Conservation (phyloP, 1,140 invertebrate species). For the Drosophila azteca region DNA sequence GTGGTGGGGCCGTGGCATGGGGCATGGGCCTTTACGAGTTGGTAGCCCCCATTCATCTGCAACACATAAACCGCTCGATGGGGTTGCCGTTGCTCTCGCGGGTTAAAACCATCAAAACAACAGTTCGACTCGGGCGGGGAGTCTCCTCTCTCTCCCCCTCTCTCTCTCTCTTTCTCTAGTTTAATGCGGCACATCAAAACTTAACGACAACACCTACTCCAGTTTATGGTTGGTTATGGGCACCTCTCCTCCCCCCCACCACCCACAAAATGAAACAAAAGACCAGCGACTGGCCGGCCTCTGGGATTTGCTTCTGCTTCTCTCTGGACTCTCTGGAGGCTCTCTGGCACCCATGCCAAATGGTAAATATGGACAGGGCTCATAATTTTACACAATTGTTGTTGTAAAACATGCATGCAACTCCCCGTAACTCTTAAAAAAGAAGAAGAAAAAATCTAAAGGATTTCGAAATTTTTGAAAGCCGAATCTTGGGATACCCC, state of each 20-base stretch:
- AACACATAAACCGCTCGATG: constrained; percentile 67
- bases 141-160: not conserved
- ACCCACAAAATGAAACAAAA: constrained; percentile 44
- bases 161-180: constrained; percentile 29
- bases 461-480: too few species aligned
- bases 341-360: constrained; percentile 55
- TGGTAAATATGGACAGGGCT: constrained; percentile 67
- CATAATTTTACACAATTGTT: constrained; percentile 77
- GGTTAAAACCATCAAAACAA: not conserved
- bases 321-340: constrained; percentile 31
- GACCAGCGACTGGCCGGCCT: not conserved
- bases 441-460: not conserved
- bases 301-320: constrained; percentile 16
- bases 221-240: constrained; percentile 58
- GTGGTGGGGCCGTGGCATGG: constrained; percentile 12
- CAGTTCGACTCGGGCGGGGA: constrained; percentile 14
- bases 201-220: constrained; percentile 80
- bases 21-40: constrained; percentile 49
- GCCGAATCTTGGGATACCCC: too few species aligned
- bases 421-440: constrained; percentile 21
- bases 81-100: constrained; percentile 29
- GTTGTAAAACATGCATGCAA: constrained; percentile 51
- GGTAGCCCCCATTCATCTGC: constrained; percentile 27
- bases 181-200: constrained; percentile 79
- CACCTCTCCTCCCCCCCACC: not conserved